Evolutionary conservation across 2,113 vertebrate species (phyloP).

Genomic region (Ciconia stormi): DNA sequence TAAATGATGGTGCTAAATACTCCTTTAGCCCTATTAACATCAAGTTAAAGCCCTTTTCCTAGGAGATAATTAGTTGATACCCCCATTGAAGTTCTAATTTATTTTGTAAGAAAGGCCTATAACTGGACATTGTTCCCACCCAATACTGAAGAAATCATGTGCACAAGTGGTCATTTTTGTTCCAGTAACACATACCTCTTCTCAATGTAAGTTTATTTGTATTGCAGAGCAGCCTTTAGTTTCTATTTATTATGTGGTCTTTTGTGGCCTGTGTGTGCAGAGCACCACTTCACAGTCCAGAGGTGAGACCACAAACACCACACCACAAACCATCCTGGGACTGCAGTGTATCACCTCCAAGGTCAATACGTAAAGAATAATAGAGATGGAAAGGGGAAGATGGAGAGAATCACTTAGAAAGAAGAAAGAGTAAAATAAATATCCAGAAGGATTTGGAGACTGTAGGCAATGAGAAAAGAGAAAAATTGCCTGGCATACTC

Average conservation of each 20-base stretch:
- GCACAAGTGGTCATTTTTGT: not conserved
- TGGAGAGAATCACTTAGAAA: not conserved
- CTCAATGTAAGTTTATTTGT: not conserved
- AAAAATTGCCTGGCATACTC: not conserved
- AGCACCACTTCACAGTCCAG: not conserved
- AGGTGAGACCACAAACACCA: constrained; percentile 1
- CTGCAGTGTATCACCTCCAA: not conserved
- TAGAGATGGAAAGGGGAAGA: not conserved
- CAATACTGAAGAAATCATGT: not conserved
- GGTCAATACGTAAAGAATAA: not conserved
- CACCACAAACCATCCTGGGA: constrained; percentile 7
- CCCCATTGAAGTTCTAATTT: constrained; percentile 27
- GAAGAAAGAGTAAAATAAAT: not conserved
- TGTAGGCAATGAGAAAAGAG: not conserved
- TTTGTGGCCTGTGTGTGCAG: not conserved
- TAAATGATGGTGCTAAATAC: constrained; percentile 8
- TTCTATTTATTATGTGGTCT: constrained; percentile 8
- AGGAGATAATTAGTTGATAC: constrained; percentile 20
- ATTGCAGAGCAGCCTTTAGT: not conserved
- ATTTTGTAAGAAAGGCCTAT: constrained; percentile 41
- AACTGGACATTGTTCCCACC: constrained; percentile 11
- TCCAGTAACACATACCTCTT: not conserved
- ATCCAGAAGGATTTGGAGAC: not conserved
- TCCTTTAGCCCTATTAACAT: constrained; percentile 18
- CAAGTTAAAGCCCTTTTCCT: constrained; percentile 14